Evolutionary conservation across 2,797 vertebrate species (phyloP).

Genomic region (Ctenosaura bakeri): DNA sequence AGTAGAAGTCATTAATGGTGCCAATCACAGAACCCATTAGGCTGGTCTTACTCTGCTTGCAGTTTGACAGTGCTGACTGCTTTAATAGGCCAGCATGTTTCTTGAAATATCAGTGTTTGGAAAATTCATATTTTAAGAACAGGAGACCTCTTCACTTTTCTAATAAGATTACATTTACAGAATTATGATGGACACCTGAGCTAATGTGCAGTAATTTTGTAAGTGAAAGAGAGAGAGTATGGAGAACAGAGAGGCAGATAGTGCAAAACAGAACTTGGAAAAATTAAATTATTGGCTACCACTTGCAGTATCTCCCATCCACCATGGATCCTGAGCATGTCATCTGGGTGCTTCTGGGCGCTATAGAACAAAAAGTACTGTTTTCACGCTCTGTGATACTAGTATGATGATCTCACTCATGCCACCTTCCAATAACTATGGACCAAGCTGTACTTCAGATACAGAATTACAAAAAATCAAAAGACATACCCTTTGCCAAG

Average conservation of each 20-base stretch:
- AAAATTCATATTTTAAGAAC: slow-evolving; percentile 49
- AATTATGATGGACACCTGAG: slow-evolving; percentile 8
- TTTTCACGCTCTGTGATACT: no score
- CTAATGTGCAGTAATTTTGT: slow-evolving; percentile 4
- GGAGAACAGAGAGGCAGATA: background rate
- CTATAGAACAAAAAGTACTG: no score
- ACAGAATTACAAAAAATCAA: no score
- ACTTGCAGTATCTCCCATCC: no score
- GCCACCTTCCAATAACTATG: no score
- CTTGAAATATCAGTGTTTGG: slow-evolving; percentile 43
- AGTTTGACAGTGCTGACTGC: slow-evolving; percentile 3
- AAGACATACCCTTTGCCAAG: no score
- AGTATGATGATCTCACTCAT: no score
- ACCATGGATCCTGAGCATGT: no score
- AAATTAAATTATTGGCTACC: no score
- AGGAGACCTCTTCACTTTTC: slow-evolving; percentile 36
- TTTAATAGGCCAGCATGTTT: slow-evolving; percentile 35
- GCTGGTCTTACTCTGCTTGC: slow-evolving; percentile 7
- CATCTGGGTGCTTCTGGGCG: no score
- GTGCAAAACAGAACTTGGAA: background rate
- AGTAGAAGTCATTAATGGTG: slow-evolving; percentile 53
- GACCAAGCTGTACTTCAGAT: no score
- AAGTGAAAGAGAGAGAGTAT: background rate
- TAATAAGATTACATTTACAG: slow-evolving; percentile 31
- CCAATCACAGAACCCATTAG: slow-evolving; percentile 53